Evolutionary conservation across 2,113 vertebrate species (phyloP), one percentile per base, ranked within the genome.

Genomic region (Glareola pratincola): DNA sequence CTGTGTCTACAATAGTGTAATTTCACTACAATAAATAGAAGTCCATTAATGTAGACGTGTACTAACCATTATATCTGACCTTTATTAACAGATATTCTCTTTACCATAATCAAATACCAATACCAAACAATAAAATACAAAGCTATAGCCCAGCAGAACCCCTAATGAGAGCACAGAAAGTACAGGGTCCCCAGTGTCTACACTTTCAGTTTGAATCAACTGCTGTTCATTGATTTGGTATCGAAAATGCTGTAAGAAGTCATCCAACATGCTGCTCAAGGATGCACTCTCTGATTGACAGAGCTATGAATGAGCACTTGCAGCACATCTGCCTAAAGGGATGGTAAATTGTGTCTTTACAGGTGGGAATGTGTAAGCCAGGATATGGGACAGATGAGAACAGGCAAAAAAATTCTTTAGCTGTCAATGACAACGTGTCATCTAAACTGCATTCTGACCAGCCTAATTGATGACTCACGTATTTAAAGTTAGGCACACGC

Each of bases 381-480:
- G 57, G 19, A 74, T 50, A 74, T 37, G 41, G 60, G 22, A 92
- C 39, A 85, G 27, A 68, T n/a, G 9, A 83, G 24, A 95, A 69
- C 3, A 18, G 67, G 60, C 19, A 3, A 32, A 94, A 92, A 92
- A 60, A 39, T 45, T 57, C 82, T 60, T 76, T 32, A 85, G 34
- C 75, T 85, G 37, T 83, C 45, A 56, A 88, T 93, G 48, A 68
- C 29, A 72, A 82, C 4, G 0, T 72, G 45, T 60, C 54, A 66
- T 53, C 64, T 74, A 57, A 93, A 66, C 50, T 37, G 59, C 32
- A 69, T 54, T 88, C 39, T 76, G 59, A 94, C 59, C 50, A 74
- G 50, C 15, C 32, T 85, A 88, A 88, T 16, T 56, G 67, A 90
- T 94, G 79, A 96, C 12, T 93, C 64, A 72, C 30, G 48, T 20